These are phyloP conservation scores for Thereuonema tuberculata DNA, from an alignment of 1,140 invertebrate species.

Conservation along the genomic window DNA sequence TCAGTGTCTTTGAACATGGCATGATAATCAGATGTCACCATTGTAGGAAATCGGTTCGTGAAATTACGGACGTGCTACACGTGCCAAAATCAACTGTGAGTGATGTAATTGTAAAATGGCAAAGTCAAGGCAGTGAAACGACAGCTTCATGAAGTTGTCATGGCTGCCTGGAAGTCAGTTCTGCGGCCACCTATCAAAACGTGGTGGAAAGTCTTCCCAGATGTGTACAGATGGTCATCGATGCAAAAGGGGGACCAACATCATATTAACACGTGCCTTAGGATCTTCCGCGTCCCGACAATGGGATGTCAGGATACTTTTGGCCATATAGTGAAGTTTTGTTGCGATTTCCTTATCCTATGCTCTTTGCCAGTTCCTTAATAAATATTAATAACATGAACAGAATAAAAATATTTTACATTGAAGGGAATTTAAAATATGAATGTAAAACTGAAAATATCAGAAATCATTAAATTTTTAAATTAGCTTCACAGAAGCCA, in stretches of 20 bases:
- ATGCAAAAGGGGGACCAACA: slow-evolving; percentile 2
- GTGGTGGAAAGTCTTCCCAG: slow-evolving; percentile 7
- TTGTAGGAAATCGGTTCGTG: background rate
- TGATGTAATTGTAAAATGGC: background rate
- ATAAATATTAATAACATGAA: no score
- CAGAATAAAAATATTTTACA: no score
- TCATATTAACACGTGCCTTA: background rate
- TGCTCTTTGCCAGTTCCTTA: no score
- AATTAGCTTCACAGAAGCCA: no score
- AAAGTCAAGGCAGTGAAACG: background rate
- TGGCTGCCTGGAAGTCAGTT: slow-evolving; percentile 3
- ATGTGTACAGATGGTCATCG: slow-evolving; percentile 9
- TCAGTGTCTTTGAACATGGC: background rate
- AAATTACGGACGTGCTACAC: background rate
- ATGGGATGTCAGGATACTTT: background rate
- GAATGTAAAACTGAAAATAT: no score
- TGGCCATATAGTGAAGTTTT: background rate
- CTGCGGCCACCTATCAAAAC: slow-evolving; percentile 1
- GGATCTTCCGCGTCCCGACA: background rate
- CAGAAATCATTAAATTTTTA: no score
- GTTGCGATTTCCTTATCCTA: no score
- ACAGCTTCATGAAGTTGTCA: background rate
- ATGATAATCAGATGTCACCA: background rate
- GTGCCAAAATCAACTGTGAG: background rate
- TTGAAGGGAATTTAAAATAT: no score